Percentiles rank a stretch among this genome's conserved stretches.
Conservation (phyloP, 1,140 invertebrate species). For the Tetragonula clypearis region DNA sequence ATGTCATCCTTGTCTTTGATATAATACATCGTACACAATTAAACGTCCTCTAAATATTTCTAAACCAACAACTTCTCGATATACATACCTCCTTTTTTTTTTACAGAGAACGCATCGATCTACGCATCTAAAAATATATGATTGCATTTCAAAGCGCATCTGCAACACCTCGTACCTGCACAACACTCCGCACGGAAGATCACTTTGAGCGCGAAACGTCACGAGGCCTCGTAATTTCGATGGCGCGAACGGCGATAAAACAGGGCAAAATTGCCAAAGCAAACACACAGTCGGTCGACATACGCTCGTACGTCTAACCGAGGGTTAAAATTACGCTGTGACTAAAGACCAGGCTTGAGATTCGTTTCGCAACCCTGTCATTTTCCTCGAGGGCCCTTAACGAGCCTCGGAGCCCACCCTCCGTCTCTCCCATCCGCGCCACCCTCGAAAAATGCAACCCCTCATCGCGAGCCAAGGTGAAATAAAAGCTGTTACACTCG, state of each 20-base stretch:
- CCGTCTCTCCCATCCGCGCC: background rate
- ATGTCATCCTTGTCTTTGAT: no score
- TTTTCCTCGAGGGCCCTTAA: constrained; percentile 69
- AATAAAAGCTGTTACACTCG: constrained; percentile 53
- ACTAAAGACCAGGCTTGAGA: constrained; percentile 60
- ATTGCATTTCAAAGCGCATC: no score
- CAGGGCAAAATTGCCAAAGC: constrained; percentile 49
- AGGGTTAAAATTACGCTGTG: constrained; percentile 64
- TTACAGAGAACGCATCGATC: no score
- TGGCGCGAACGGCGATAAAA: constrained; percentile 32
- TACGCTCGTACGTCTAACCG: background rate
- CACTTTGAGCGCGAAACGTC: background rate
- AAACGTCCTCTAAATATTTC: no score
- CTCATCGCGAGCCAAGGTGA: constrained; percentile 24
- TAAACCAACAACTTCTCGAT: no score
- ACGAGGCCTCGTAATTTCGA: constrained; percentile 20
- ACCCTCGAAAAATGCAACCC: constrained; percentile 47
- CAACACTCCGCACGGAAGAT: background rate
- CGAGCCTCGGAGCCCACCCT: constrained; percentile 44
- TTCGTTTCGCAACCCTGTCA: constrained; percentile 70
- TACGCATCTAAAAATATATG: no score
- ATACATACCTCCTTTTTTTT: no score
- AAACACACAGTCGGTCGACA: constrained; percentile 10
- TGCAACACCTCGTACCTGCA: background rate
- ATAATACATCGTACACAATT: no score